Evolutionary conservation across 2,113 vertebrate species (phyloP).

Genomic region (Phrynosoma platyrhinos): DNA sequence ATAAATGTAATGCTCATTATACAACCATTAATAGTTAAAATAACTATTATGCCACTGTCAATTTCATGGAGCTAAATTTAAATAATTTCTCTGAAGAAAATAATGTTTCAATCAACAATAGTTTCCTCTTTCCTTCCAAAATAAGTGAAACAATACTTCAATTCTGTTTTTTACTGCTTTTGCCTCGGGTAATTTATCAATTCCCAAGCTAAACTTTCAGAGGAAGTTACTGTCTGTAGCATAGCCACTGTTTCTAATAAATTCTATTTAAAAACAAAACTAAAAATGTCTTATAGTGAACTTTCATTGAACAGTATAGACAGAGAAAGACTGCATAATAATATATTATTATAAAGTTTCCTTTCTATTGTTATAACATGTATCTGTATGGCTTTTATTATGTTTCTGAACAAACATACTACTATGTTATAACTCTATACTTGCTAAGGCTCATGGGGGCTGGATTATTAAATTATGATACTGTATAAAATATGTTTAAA

Average conservation of each 20-base stretch:
- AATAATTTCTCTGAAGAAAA: constrained; percentile 25
- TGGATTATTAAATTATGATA: no score
- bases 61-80: not conserved
- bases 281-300: not conserved
- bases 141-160: not conserved
- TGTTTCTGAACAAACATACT: not conserved
- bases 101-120: constrained; percentile 35
- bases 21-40: not conserved
- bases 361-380: not conserved
- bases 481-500: no score
- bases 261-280: not conserved
- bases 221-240: not conserved
- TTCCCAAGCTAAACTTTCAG: constrained; percentile 3
- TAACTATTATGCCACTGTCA: constrained; percentile 10
- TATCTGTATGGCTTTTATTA: not conserved
- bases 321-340: not conserved
- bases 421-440: no score
- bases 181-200: constrained; percentile 13
- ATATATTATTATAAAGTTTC: not conserved
- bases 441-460: no score
- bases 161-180: not conserved
- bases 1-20: not conserved
- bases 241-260: not conserved
- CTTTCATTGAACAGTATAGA: not conserved
- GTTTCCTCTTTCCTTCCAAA: not conserved